These are phyloP conservation scores for Malurus alboscapulatus DNA, from an alignment of 2,113 vertebrate species.

Conservation along the genomic window DNA sequence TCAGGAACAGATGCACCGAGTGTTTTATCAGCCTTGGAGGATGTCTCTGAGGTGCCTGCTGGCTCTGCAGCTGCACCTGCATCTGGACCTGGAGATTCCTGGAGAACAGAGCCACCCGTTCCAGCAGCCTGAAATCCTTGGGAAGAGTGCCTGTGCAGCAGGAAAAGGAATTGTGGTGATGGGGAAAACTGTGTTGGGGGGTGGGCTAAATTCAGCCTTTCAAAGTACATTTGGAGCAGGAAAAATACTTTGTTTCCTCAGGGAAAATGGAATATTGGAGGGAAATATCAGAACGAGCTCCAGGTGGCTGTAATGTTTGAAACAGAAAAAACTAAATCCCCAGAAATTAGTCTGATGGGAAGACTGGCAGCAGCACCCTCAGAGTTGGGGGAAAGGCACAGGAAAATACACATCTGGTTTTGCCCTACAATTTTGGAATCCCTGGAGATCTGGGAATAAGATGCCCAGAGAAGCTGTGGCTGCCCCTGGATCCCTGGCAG, in stretches of 20 bases:
- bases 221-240: neutral
- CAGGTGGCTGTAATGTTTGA: neutral
- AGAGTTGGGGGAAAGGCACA: neutral
- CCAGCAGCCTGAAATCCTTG: neutral
- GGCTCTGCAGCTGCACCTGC: conserved; percentile 42
- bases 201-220: neutral
- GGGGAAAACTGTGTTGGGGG: neutral
- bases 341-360: neutral
- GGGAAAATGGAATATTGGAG: neutral
- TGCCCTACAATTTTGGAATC: neutral
- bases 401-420: fast-evolving
- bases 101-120: neutral
- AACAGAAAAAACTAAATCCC: neutral
- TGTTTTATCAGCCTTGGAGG: conserved; percentile 48
- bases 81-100: neutral
- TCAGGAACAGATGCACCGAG: conserved; percentile 22
- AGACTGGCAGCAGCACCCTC: neutral
- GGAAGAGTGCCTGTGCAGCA: neutral
- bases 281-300: neutral
- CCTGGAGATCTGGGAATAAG: neutral
- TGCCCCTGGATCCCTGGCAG: neutral
- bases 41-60: neutral
- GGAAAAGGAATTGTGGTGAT: neutral
- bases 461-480: neutral
- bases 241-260: neutral